Percentiles rank a stretch among this genome's conserved stretches.
These are phyloP conservation scores for Zaprionus capensis DNA, from an alignment of 1,140 invertebrate genomes.

Conservation along the genomic window DNA sequence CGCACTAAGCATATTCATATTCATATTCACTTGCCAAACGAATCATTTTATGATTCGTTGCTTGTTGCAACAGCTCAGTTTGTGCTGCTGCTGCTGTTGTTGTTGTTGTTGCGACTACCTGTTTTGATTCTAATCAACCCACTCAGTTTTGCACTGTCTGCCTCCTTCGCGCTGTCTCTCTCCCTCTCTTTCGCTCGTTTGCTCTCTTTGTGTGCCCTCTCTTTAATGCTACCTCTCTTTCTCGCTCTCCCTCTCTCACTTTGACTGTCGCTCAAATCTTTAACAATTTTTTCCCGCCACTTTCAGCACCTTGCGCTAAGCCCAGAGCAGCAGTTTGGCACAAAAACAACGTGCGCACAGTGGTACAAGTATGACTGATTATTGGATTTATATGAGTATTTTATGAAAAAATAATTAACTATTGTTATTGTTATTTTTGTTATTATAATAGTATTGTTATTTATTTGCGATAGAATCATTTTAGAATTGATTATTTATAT, in stretches of 20 bases:
- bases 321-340: constrained; percentile 52
- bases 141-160: constrained; percentile 40
- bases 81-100: constrained; percentile 27
- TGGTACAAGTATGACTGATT: constrained; percentile 19
- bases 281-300: constrained; percentile 75
- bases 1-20: constrained; percentile 11
- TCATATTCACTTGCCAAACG: constrained; percentile 19
- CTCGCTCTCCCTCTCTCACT: constrained; percentile 3
- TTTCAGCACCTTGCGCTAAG: constrained; percentile 73
- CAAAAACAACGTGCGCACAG: constrained; percentile 77
- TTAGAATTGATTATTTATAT: no score
- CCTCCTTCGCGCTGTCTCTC: constrained; percentile 1
- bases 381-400: not conserved
- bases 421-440: not conserved
- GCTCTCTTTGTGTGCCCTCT: not conserved
- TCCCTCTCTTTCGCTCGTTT: not conserved
- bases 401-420: not conserved
- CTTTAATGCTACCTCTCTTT: not conserved
- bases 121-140: constrained; percentile 76
- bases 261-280: constrained; percentile 56
- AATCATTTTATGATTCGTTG: constrained; percentile 31
- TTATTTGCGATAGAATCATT: no score
- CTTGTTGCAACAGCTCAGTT: not conserved
- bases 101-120: constrained; percentile 58
- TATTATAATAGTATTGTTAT: not conserved